phyloP scores from a whole-genome alignment of 2,888 invertebrate species.

The Orthosia gracilis region DNA sequence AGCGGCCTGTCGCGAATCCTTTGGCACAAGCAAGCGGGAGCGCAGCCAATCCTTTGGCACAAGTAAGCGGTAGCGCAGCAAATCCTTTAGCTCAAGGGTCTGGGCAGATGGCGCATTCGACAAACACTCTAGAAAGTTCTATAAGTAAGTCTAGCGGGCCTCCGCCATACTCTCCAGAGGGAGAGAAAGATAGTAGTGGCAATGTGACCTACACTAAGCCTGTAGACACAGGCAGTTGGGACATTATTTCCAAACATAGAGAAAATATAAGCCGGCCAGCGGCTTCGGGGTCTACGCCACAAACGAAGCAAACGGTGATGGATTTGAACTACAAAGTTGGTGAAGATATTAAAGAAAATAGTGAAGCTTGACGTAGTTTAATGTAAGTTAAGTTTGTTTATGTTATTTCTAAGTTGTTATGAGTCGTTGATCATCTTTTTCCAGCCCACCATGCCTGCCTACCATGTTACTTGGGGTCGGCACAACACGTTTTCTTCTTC shows the following conservation, averaged over 20 bases:
- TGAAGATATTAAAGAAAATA: constrained; percentile 70
- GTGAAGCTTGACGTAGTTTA: constrained; percentile 73
- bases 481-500: too few relatives aligned
- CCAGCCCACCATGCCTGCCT: too few relatives aligned
- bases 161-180: constrained; percentile 79
- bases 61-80: constrained; percentile 38
- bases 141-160: constrained; percentile 85
- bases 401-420: constrained; percentile 18
- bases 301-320: constrained; percentile 75
- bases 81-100: constrained; percentile 52
- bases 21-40: constrained; percentile 48
- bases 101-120: constrained; percentile 68
- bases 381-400: constrained; percentile 6
- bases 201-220: constrained; percentile 82
- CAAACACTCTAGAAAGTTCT: constrained; percentile 85
- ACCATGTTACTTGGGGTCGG: too few relatives aligned
- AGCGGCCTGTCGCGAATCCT: constrained; percentile 55
- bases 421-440: not conserved
- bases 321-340: constrained; percentile 81
- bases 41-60: constrained; percentile 48
- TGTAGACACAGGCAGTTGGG: constrained; percentile 85
- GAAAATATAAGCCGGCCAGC: constrained; percentile 79
- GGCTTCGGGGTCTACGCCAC: constrained; percentile 51
- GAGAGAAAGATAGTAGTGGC: constrained; percentile 70
- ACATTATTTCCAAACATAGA: constrained; percentile 89